Conservation (phyloP, 2,797 vertebrate species). For the Mastacembelus armatus region DNA sequence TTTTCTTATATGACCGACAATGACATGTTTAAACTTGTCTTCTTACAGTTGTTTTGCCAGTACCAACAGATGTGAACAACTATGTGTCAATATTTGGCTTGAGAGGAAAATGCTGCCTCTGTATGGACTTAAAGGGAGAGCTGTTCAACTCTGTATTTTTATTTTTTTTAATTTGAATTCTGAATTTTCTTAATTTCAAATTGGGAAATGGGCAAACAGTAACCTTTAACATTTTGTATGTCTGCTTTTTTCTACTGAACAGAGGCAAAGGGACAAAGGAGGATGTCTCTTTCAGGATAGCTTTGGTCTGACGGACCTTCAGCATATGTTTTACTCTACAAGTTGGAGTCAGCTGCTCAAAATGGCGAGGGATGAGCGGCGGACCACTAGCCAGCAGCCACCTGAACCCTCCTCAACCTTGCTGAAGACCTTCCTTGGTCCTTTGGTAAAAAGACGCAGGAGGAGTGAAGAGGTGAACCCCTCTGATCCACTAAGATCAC, state of each 20-base stretch:
- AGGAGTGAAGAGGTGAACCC: conserved; percentile 84
- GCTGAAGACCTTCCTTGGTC: conserved; percentile 45
- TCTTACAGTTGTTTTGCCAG: conserved; percentile 82
- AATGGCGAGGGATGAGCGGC: conserved; percentile 72
- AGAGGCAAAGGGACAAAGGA: conserved; percentile 79
- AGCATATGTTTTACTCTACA: conserved; percentile 81
- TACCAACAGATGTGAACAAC: conserved; percentile 79
- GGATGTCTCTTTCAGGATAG: conserved; percentile 83
- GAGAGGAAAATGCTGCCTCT: conserved; percentile 86
- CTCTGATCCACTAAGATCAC: conserved; percentile 77
- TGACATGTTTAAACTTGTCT: conserved; percentile 16
- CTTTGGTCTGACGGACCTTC: conserved; percentile 74
- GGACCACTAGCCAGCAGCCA: neutral
- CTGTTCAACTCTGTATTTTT: conserved; percentile 89
- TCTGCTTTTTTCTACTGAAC: conserved; percentile 62
- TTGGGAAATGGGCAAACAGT: neutral
- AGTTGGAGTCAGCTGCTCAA: conserved; percentile 79
- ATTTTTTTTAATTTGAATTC: neutral
- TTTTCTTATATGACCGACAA: neutral
- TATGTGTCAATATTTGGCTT: conserved; percentile 86
- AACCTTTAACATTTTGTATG: conserved; percentile 47
- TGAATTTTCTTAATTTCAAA: too few species aligned
- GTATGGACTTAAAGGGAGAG: conserved; percentile 84
- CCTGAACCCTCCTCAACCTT: conserved; percentile 53
- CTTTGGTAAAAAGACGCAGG: conserved; percentile 80